A percentile compares a stretch with the other conserved stretches of the same genome.
phyloP scores from a whole-genome alignment of 2,888 invertebrate genomes.

The Acrocera orbiculus region DNA sequence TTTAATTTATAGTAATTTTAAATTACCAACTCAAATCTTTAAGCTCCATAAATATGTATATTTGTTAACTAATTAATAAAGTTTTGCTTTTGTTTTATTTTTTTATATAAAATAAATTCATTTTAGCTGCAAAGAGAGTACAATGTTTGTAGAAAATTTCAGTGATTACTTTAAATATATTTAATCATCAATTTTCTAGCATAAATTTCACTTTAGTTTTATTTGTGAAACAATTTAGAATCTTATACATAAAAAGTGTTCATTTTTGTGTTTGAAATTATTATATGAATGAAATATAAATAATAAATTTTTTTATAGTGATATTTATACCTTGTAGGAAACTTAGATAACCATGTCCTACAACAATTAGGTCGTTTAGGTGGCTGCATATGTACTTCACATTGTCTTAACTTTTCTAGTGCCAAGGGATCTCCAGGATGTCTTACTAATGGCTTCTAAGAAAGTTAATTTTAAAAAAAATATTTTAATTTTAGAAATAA shows the following conservation, averaged over 20 bases:
- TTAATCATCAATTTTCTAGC: too few species aligned
- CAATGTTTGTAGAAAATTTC: too few species aligned
- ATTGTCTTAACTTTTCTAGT: slow-evolving; percentile 69
- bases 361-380: slow-evolving; percentile 71
- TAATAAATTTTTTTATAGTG: too few species aligned
- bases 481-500: too few species aligned
- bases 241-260: background rate
- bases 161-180: too few species aligned
- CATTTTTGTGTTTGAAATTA: background rate
- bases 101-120: too few species aligned
- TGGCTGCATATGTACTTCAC: slow-evolving; percentile 78
- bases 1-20: slow-evolving; percentile 3
- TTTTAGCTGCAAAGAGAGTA: too few species aligned
- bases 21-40: slow-evolving; percentile 17
- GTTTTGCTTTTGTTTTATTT: too few species aligned
- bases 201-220: too few species aligned
- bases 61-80: too few species aligned
- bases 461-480: too few species aligned
- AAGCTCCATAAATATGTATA: slow-evolving; percentile 15
- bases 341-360: slow-evolving; percentile 84
- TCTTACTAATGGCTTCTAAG: slow-evolving; percentile 73
- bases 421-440: slow-evolving; percentile 60
- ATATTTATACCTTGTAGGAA: slow-evolving; percentile 64
- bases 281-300: slow-evolving; percentile 4
- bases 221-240: too few species aligned